A percentile compares a stretch with the other conserved stretches of the same genome.
Conservation (phyloP, 2,113 vertebrate species). For the Grantiella picta region DNA sequence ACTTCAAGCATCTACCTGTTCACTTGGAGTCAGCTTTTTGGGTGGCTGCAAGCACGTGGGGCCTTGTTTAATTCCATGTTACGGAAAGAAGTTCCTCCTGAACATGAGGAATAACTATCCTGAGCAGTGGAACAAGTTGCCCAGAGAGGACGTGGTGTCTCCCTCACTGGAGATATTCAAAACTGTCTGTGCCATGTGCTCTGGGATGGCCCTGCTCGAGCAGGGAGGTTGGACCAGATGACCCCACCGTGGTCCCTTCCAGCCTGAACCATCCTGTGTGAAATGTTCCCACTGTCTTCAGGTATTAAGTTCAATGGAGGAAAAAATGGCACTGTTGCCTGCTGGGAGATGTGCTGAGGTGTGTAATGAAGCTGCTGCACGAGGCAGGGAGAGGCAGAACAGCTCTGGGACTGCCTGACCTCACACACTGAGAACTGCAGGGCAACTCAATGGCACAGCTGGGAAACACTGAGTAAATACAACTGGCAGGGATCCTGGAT, state of each 20-base stretch:
- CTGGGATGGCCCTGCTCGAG: neutral
- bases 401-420: neutral
- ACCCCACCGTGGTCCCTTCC: neutral
- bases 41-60: neutral
- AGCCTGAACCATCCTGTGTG: neutral
- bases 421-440: neutral
- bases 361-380: neutral
- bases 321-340: neutral
- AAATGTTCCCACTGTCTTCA: neutral
- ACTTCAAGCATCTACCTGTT: neutral
- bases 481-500: neutral
- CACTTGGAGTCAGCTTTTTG: neutral
- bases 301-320: neutral
- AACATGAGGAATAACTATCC: neutral
- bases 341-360: neutral
- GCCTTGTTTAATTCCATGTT: neutral
- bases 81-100: neutral
- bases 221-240: neutral
- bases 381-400: neutral
- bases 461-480: neutral
- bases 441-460: slow-evolving; percentile 6
- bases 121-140: neutral
- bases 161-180: neutral
- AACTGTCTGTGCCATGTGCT: neutral
- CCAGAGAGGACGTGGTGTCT: neutral